Conservation (phyloP, 2,113 vertebrate genomes). For the Australoheros scitulus region DNA sequence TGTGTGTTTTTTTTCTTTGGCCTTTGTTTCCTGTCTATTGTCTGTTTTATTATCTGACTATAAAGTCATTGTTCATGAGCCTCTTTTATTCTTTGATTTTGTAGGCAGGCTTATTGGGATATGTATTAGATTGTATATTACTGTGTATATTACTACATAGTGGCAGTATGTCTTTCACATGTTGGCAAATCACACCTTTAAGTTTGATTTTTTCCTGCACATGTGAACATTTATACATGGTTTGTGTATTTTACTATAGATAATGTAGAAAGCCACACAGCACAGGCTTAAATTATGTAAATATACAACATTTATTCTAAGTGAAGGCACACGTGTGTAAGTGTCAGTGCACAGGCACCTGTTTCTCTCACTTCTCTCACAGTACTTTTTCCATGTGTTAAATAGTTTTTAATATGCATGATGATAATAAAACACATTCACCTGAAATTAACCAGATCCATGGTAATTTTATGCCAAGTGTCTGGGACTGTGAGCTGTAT, state of each 20-base stretch:
- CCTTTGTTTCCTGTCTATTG: neutral
- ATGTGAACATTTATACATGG: neutral
- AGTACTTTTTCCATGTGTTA: neutral
- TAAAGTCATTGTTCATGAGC: too few species aligned
- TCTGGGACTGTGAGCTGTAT: conserved; percentile 3
- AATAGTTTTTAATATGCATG: neutral
- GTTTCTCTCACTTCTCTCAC: neutral
- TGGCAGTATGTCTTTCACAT: neutral
- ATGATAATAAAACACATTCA: neutral
- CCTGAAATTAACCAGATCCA: neutral
- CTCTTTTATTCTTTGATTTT: too few species aligned
- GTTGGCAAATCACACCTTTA: too few species aligned
- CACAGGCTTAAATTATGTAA: neutral
- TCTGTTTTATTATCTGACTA: too few species aligned
- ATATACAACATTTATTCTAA: neutral
- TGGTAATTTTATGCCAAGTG: conserved; percentile 3
- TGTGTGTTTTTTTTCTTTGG: too few species aligned
- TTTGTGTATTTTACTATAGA: neutral
- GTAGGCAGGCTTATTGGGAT: neutral
- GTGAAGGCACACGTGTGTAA: neutral
- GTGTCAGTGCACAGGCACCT: neutral
- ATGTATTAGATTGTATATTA: neutral
- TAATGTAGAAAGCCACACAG: neutral
- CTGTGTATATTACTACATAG: neutral
- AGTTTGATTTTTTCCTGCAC: too few species aligned